phyloP scores from a whole-genome alignment of 1,140 invertebrate genomes.

The Drosophila melanica region DNA sequence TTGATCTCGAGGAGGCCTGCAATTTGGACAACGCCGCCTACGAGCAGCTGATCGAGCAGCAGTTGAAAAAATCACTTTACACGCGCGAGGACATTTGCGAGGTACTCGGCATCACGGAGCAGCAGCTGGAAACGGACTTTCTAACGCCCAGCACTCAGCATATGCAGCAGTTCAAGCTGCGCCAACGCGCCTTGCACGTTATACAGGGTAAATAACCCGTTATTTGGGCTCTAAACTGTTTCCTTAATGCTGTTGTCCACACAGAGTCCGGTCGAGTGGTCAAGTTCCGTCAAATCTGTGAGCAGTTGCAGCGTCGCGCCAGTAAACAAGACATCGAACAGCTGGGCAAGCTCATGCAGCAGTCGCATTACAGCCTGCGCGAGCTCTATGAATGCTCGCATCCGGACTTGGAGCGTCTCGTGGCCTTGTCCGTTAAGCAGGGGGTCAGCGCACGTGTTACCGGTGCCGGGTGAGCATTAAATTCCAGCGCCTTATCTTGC shows the following conservation, averaged over 20 bases:
- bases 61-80: conserved; percentile 90
- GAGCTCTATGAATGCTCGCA: conserved; percentile 98
- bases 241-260: conserved; percentile 18
- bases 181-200: conserved; percentile 95
- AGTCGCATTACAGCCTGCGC: conserved; percentile 93
- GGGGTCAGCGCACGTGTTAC: conserved; percentile 95
- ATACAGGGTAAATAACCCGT: conserved; percentile 70
- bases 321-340: conserved; percentile 64
- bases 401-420: conserved; percentile 92
- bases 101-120: conserved; percentile 87
- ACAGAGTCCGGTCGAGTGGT: conserved; percentile 92
- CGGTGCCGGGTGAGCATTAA: conserved; percentile 90
- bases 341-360: conserved; percentile 94
- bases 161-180: conserved; percentile 90
- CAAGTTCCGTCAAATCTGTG: conserved; percentile 87
- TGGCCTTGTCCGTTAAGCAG: conserved; percentile 89
- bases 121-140: conserved; percentile 88
- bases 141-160: conserved; percentile 89
- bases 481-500: neutral
- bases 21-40: conserved; percentile 60
- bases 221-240: neutral
- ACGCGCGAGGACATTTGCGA: conserved; percentile 89
- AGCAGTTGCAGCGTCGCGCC: conserved; percentile 57
- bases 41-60: conserved; percentile 86
- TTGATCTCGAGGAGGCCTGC: conserved; percentile 88